phyloP scores from a whole-genome alignment of 2,888 invertebrate species.

The Barypeithes pellucidus region DNA sequence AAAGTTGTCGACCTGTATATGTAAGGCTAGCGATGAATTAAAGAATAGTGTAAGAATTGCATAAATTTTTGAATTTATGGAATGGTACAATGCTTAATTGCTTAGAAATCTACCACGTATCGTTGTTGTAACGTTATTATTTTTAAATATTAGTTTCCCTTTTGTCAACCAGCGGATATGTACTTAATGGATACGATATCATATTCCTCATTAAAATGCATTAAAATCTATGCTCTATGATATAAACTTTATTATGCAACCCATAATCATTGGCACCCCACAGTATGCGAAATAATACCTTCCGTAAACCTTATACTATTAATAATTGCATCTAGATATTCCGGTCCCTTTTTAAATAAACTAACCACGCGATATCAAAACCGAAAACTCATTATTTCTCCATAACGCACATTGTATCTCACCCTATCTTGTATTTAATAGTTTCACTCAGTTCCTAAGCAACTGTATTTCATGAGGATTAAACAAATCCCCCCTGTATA shows the following conservation, averaged over 20 bases:
- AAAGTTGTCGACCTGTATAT: too few species aligned
- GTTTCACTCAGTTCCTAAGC: slow-evolving; percentile 47
- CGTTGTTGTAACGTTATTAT: too few species aligned
- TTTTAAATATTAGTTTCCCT: too few species aligned
- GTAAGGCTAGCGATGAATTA: too few species aligned
- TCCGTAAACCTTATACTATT: slow-evolving; percentile 26
- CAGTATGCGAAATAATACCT: slow-evolving; percentile 24
- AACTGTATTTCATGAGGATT: slow-evolving; percentile 47
- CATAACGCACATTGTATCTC: slow-evolving; percentile 29
- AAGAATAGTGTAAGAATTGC: too few species aligned
- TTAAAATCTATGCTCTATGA: too few species aligned
- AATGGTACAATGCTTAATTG: too few species aligned
- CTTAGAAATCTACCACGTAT: too few species aligned
- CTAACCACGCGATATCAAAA: slow-evolving; percentile 38
- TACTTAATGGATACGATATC: too few species aligned
- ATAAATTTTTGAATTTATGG: too few species aligned
- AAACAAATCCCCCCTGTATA: slow-evolving; percentile 39
- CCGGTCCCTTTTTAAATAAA: slow-evolving; percentile 29
- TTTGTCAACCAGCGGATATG: too few species aligned
- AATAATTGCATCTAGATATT: background rate
- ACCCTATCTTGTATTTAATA: slow-evolving; percentile 37
- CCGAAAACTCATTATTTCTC: slow-evolving; percentile 48
- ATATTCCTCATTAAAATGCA: too few species aligned
- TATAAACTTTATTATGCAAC: background rate
- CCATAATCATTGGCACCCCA: slow-evolving; percentile 4